These are phyloP conservation scores for Ostrea edulis DNA, from an alignment of 1,140 invertebrate genomes.

Conservation along the genomic window DNA sequence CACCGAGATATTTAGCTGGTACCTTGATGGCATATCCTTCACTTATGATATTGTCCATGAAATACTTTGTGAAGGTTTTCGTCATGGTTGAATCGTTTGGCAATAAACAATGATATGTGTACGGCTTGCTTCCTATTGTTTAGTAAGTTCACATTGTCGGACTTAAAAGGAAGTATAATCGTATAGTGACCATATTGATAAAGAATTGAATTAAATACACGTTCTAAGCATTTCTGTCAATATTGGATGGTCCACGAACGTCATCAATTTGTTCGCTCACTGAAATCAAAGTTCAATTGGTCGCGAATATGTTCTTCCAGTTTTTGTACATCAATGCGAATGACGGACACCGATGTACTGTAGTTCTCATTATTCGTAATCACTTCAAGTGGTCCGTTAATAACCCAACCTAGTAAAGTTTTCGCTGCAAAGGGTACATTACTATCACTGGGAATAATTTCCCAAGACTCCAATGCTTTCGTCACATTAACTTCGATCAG, in stretches of 20 bases:
- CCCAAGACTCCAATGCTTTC: conserved; percentile 48
- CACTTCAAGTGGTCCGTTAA: too few species aligned
- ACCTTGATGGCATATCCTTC: too few species aligned
- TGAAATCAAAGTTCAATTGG: conserved; percentile 44
- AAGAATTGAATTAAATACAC: too few species aligned
- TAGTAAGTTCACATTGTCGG: too few species aligned
- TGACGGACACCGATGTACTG: too few species aligned
- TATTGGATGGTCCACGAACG: neutral
- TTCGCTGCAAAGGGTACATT: conserved; percentile 48
- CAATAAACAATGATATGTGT: conserved; percentile 18
- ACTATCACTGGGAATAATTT: conserved; percentile 4
- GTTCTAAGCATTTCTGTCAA: neutral
- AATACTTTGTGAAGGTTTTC: neutral
- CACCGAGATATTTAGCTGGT: too few species aligned
- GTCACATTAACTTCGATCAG: conserved; percentile 48
- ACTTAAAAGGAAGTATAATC: too few species aligned
- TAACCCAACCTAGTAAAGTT: conserved; percentile 55
- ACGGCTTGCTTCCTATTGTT: too few species aligned
- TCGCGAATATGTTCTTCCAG: conserved; percentile 41
- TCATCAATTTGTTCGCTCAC: too few species aligned
- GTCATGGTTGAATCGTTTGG: too few species aligned
- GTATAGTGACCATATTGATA: too few species aligned
- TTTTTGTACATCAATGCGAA: neutral
- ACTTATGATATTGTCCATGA: neutral
- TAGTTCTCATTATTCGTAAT: too few species aligned